A percentile compares a stretch with the other conserved stretches of the same genome.
Conservation (phyloP, 2,888 invertebrate species). For the Apamea epomidion region DNA sequence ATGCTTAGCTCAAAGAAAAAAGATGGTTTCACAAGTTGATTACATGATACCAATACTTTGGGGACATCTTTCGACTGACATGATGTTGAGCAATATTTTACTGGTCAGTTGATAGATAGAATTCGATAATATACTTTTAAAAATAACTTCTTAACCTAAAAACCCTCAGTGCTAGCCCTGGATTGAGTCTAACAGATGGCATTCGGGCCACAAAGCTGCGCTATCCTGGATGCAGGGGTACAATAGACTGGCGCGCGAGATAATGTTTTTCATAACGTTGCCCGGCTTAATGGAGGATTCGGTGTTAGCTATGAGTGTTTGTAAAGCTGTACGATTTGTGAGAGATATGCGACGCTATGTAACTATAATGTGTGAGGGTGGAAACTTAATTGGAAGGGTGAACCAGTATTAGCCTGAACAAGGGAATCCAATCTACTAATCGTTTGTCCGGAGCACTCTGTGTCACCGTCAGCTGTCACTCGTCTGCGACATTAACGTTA, state of each 20-base stretch:
- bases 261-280: conserved; percentile 80
- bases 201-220: conserved; percentile 68
- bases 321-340: conserved; percentile 45
- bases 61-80: no score
- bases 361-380: not conserved
- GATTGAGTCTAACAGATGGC: conserved; percentile 68
- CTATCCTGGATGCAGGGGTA: conserved; percentile 68
- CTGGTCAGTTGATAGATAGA: not conserved
- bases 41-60: no score
- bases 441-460: not conserved
- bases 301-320: conserved; percentile 34
- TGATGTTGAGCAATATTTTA: not conserved
- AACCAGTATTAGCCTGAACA: not conserved
- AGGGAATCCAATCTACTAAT: not conserved
- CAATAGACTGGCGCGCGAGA: conserved; percentile 72
- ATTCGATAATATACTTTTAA: not conserved
- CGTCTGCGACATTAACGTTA: not conserved
- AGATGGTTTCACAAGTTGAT: no score
- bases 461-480: not conserved
- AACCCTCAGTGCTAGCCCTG: conserved; percentile 52
- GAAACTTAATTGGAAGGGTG: not conserved
- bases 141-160: not conserved
- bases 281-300: conserved; percentile 66
- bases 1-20: no score
- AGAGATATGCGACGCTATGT: conserved; percentile 18